Percentiles rank a stretch among this genome's conserved stretches.
phyloP scores from a whole-genome alignment of 53 echinoderm and acorn worm genomes.

The Actinopyga echinites region DNA sequence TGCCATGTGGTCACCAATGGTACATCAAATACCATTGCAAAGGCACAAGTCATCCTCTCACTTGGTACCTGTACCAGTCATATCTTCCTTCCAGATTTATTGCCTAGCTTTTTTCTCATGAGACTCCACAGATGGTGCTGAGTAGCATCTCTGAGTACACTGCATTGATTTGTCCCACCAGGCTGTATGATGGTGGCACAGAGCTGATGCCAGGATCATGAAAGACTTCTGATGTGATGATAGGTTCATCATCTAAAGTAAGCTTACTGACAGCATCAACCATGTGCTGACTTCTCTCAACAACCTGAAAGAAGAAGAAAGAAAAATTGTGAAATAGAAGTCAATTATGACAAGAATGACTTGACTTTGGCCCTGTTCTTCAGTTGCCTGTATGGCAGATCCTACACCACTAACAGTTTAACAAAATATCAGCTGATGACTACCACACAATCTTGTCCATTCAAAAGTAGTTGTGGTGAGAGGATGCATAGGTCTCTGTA shows the following conservation, averaged over 20 bases:
- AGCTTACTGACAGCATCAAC: conserved; percentile 33
- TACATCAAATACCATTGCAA: no score
- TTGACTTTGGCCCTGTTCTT: background rate
- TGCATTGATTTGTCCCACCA: conserved; percentile 86
- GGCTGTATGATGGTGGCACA: conserved; percentile 23
- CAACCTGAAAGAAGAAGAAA: conserved; percentile 14
- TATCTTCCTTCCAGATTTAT: no score
- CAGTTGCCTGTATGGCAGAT: no score
- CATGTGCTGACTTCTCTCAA: conserved; percentile 37
- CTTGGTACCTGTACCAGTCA: no score
- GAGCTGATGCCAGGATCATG: conserved; percentile 39
- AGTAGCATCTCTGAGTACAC: conserved; percentile 90
- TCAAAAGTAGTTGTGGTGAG: no score
- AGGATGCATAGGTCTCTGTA: no score
- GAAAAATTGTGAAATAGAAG: background rate
- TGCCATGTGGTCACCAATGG: no score
- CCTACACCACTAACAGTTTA: no score
- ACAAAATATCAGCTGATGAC: no score
- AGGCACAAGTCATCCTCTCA: no score
- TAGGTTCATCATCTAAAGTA: background rate
- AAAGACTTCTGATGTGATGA: conserved; percentile 20
- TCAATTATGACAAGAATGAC: background rate
- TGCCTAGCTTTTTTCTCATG: no score
- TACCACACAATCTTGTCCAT: no score
- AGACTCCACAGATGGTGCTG: conserved; percentile 66